Conservation (phyloP, 2,888 invertebrate genomes). For the Monopis laevigella region DNA sequence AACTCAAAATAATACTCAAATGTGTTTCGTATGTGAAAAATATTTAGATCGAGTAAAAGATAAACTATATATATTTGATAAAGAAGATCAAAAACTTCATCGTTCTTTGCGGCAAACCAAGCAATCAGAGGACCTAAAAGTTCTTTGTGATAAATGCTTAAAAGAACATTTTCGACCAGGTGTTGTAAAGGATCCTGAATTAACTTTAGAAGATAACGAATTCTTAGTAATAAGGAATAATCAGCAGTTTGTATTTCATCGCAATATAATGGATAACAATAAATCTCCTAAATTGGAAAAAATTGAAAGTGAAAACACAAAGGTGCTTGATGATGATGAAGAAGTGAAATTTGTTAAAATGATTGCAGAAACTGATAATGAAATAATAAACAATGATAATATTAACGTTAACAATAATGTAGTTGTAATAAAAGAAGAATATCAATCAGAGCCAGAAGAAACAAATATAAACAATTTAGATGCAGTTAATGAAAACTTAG, state of each 20-base stretch:
- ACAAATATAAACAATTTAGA: slow-evolving; percentile 46
- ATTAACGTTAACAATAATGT: slow-evolving; percentile 25
- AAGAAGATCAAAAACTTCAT: slow-evolving; percentile 51
- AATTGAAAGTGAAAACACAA: slow-evolving; percentile 19
- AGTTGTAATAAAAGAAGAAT: slow-evolving; percentile 32
- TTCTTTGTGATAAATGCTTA: slow-evolving; percentile 47
- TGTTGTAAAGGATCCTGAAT: slow-evolving; percentile 42
- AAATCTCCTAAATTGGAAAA: too few relatives aligned
- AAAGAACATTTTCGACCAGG: slow-evolving; percentile 43
- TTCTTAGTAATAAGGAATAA: slow-evolving; percentile 55
- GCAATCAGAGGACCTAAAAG: slow-evolving; percentile 41
- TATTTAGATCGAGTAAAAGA: slow-evolving; percentile 37
- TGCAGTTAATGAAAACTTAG: slow-evolving; percentile 52
- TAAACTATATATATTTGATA: slow-evolving; percentile 51
- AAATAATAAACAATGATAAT: slow-evolving; percentile 41
- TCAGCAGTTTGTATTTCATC: slow-evolving; percentile 47
- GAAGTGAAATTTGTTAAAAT: slow-evolving; percentile 45
- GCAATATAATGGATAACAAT: too few relatives aligned
- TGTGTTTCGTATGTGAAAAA: slow-evolving; percentile 48
- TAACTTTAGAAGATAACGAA: slow-evolving; percentile 43
- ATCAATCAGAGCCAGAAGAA: slow-evolving; percentile 33
- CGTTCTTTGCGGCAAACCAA: slow-evolving; percentile 46
- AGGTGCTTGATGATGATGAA: slow-evolving; percentile 20
- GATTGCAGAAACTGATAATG: slow-evolving; percentile 52
- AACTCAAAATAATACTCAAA: slow-evolving; percentile 34